Conservation (phyloP, 2,797 vertebrate species). For the Alectoris magna region DNA sequence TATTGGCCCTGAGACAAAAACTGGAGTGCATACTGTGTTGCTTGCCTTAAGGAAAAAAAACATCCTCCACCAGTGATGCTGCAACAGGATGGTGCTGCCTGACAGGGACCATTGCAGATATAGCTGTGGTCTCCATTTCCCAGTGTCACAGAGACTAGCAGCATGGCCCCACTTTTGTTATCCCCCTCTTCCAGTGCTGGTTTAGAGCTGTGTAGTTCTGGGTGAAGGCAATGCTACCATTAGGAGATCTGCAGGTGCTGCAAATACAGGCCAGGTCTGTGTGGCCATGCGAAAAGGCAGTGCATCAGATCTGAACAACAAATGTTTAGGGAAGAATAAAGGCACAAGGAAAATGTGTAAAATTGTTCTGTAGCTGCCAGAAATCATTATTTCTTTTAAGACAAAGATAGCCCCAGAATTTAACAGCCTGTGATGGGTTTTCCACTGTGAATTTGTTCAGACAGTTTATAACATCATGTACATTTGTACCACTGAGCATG, state of each 20-base stretch:
- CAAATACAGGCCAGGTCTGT: background rate
- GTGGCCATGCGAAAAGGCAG: background rate
- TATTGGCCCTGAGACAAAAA: background rate
- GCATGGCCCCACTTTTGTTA: background rate
- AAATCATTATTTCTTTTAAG: background rate
- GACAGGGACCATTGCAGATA: fast-evolving
- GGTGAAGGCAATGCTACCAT: background rate
- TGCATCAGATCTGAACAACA: background rate
- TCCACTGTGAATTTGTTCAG: background rate
- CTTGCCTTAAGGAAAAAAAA: background rate
- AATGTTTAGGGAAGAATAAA: background rate
- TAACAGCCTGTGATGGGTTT: background rate
- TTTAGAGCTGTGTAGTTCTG: background rate
- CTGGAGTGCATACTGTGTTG: background rate
- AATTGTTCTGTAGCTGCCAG: background rate
- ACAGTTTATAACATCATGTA: background rate
- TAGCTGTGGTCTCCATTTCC: background rate
- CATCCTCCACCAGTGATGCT: background rate
- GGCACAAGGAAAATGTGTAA: background rate
- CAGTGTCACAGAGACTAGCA: background rate
- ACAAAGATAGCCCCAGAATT: background rate
- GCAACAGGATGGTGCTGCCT: background rate
- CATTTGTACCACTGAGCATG: background rate
- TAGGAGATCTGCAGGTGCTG: background rate
- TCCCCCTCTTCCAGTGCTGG: background rate